Percentiles rank a stretch among this genome's conserved stretches.
Evolutionary conservation across 2,888 invertebrate genomes (phyloP).

Genomic region (Oscheius sp.): DNA sequence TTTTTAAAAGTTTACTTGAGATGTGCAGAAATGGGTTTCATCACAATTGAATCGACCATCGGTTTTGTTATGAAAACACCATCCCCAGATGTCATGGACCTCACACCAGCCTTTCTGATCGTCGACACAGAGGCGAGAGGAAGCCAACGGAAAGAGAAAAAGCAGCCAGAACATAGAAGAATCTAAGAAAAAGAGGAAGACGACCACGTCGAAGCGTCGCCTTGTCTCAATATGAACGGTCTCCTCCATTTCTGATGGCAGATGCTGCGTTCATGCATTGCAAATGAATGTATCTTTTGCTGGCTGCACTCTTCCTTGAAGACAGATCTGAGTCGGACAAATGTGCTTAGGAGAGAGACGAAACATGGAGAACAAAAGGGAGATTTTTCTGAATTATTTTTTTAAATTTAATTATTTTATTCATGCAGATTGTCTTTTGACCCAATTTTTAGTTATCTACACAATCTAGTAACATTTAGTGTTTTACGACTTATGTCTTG

Average conservation of each 20-base stretch:
- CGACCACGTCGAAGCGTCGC: too few relatives aligned
- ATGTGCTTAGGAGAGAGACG: too few relatives aligned
- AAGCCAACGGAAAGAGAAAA: not conserved
- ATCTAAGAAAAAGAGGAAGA: not conserved
- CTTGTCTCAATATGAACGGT: slow-evolving; percentile 18
- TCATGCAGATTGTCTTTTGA: not conserved
- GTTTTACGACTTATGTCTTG: too few relatives aligned
- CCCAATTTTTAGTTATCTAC: too few relatives aligned
- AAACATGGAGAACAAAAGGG: too few relatives aligned
- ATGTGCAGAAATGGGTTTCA: slow-evolving; percentile 52
- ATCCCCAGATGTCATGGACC: slow-evolving; percentile 56
- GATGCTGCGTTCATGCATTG: slow-evolving; percentile 18
- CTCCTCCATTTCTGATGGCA: slow-evolving; percentile 19
- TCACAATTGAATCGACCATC: slow-evolving; percentile 59
- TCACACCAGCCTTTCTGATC: slow-evolving; percentile 51
- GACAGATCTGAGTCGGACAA: too few relatives aligned
- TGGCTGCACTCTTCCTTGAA: too few relatives aligned
- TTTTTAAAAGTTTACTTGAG: slow-evolving; percentile 3
- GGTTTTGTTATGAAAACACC: slow-evolving; percentile 63
- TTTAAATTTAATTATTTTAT: too few relatives aligned
- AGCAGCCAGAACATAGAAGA: slow-evolving; percentile 3
- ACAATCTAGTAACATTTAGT: too few relatives aligned
- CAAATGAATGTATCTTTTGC: too few relatives aligned
- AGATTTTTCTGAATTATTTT: too few relatives aligned
- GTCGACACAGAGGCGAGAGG: slow-evolving; percentile 14